Conservation (phyloP, 1,140 invertebrate genomes). For the Cotesia glomerata region DNA sequence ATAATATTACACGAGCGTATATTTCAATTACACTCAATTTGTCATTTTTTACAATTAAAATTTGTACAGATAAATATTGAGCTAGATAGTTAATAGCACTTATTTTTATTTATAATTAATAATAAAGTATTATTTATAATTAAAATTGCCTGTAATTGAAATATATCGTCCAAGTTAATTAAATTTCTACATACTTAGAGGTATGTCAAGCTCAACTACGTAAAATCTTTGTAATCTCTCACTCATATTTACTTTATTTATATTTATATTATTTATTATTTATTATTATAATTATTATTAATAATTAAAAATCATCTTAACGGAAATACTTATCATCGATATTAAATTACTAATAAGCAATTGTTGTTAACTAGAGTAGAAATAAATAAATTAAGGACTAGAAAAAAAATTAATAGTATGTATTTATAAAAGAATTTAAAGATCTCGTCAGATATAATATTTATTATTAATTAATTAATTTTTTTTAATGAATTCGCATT, state of each 20-base stretch:
- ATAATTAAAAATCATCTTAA: background rate
- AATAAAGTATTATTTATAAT: background rate
- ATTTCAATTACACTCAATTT: too few relatives aligned
- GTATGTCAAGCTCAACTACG: conserved; percentile 3
- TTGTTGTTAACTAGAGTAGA: background rate
- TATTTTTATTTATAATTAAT: background rate
- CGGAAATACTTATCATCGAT: conserved; percentile 25
- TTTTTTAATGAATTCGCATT: too few relatives aligned
- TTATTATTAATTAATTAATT: background rate
- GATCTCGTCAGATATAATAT: background rate
- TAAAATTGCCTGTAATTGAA: too few relatives aligned
- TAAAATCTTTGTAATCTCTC: background rate
- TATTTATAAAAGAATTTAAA: background rate
- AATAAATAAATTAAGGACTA: conserved; percentile 1
- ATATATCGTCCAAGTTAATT: background rate
- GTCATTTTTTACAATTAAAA: too few relatives aligned
- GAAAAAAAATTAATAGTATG: background rate
- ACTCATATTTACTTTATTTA: background rate
- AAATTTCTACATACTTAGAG: conserved; percentile 1
- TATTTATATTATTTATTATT: background rate
- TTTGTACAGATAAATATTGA: too few relatives aligned
- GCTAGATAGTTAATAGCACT: too few relatives aligned
- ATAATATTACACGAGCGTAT: too few relatives aligned
- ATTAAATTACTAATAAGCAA: conserved; percentile 21
- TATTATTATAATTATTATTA: background rate